These are phyloP conservation scores for Uria aalge DNA, from an alignment of 2,113 vertebrate genomes.

Conservation along the genomic window DNA sequence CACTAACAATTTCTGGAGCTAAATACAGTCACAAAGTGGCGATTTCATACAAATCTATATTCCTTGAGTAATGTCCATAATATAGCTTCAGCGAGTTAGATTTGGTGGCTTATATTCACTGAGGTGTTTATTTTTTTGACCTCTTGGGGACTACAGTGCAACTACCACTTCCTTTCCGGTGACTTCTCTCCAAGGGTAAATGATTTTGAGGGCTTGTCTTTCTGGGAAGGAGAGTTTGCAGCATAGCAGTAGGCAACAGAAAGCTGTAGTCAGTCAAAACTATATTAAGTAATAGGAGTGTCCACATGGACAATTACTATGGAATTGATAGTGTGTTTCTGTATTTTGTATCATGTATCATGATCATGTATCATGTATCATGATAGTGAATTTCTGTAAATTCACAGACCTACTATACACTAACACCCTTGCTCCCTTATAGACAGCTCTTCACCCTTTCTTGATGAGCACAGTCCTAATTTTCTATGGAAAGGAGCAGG, in stretches of 20 bases:
- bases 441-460: background rate
- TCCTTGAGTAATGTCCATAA: background rate
- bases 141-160: background rate
- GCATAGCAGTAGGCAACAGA: background rate
- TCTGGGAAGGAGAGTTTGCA: background rate
- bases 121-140: background rate
- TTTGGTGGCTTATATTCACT: background rate
- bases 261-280: background rate
- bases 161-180: background rate
- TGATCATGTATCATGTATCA: too few species aligned
- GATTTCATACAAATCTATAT: background rate
- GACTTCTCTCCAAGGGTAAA: background rate
- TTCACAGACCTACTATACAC: background rate
- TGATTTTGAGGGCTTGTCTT: background rate
- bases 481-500: background rate
- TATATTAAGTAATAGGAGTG: background rate
- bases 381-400: too few species aligned
- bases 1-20: background rate
- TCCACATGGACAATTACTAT: background rate
- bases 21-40: background rate
- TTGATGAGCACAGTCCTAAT: background rate
- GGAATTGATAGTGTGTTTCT: background rate
- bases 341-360: too few species aligned
- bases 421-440: fast-evolving
- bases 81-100: background rate